A percentile compares a stretch with the other conserved stretches of the same genome.
These are phyloP conservation scores for Sycophaga agraensis DNA, from an alignment of 1,140 invertebrate genomes.

Conservation along the genomic window DNA sequence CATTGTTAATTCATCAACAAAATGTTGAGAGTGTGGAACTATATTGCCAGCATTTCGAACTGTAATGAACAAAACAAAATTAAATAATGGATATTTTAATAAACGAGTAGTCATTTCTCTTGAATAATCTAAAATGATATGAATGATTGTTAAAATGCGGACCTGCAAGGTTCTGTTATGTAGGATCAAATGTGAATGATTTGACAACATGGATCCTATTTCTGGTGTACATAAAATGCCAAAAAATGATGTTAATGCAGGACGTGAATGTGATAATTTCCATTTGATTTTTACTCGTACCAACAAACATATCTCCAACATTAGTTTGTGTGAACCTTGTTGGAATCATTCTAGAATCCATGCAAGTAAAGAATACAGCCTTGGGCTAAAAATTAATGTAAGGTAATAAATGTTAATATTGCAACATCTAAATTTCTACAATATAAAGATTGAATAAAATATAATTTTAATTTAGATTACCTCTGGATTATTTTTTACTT, in stretches of 20 bases:
- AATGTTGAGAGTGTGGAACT: constrained; percentile 87
- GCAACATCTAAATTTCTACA: too few species aligned
- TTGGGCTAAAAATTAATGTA: constrained; percentile 70
- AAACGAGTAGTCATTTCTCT: neutral
- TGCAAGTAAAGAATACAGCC: constrained; percentile 95
- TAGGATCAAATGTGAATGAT: constrained; percentile 14
- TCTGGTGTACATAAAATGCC: neutral
- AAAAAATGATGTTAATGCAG: constrained; percentile 6
- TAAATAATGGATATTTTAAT: neutral
- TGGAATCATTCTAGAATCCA: constrained; percentile 95
- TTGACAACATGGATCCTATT: neutral
- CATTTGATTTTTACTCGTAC: constrained; percentile 35
- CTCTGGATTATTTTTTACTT: constrained; percentile 83
- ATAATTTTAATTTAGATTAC: constrained; percentile 58
- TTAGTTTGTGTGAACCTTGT: constrained; percentile 93
- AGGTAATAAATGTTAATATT: neutral
- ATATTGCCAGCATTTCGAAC: constrained; percentile 94
- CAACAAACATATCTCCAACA: constrained; percentile 95
- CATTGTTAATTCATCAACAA: constrained; percentile 81
- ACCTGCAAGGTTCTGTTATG: constrained; percentile 15
- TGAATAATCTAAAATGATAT: neutral
- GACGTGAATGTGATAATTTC: constrained; percentile 32
- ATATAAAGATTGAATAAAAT: neutral
- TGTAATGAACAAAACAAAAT: constrained; percentile 53
- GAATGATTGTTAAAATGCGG: constrained; percentile 9